Percentiles rank a stretch among this genome's conserved stretches.
Conservation (phyloP, 1,140 invertebrate genomes). For the Bombus huntii region DNA sequence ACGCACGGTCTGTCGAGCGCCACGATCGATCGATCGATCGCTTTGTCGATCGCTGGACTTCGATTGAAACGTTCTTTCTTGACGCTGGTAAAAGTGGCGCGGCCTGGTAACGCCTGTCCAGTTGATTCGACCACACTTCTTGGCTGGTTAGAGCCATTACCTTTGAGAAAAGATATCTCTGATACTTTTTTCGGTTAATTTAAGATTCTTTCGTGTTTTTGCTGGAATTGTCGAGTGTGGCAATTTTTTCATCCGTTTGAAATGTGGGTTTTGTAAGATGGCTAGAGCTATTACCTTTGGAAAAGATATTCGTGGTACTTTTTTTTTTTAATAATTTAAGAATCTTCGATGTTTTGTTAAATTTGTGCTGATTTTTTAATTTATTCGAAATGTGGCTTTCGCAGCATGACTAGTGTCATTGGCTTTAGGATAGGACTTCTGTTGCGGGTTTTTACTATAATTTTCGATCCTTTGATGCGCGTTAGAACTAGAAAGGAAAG, state of each 20-base stretch:
- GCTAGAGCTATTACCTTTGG: no score
- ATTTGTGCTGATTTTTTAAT: neutral
- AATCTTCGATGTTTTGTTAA: neutral
- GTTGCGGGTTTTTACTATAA: neutral
- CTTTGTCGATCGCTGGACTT: constrained; percentile 32
- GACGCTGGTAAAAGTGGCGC: constrained; percentile 27
- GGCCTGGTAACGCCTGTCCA: constrained; percentile 5
- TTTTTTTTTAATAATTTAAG: no score
- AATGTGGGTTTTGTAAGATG: no score
- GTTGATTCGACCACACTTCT: neutral
- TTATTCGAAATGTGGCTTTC: no score
- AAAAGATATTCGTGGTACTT: neutral
- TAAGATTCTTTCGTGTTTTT: neutral
- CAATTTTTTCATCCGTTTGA: no score
- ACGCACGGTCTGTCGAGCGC: constrained; percentile 44
- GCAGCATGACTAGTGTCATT: no score
- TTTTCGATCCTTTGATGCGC: neutral
- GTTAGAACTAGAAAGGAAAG: no score
- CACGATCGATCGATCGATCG: constrained; percentile 36
- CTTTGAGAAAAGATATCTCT: neutral
- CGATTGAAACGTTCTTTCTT: constrained; percentile 51
- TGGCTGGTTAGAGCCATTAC: neutral
- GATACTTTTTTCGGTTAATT: neutral
- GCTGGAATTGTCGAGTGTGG: neutral
- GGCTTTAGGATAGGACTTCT: no score